Base-by-base conservation (phyloP, 2,888 invertebrate genomes). In the Heliconius hortense region DNA sequence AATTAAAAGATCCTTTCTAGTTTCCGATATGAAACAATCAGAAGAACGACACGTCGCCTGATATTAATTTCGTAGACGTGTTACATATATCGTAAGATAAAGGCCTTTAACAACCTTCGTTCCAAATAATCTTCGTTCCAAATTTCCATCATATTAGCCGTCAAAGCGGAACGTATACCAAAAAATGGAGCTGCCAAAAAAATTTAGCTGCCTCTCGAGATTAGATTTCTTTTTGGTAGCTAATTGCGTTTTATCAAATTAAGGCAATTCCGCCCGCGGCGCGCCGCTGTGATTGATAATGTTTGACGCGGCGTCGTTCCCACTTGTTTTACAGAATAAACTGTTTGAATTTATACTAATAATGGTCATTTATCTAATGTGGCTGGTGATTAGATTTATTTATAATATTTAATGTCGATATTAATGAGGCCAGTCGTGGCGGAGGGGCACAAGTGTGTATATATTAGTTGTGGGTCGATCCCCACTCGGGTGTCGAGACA, bases 201-300 rank as follows among this genome's bases (percentile, higher is more conserved):
- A 89, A 83, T 82, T 82, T 85, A 85, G 86, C 89, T 88, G 90
- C 88, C 88, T 89, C 87, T 85, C 84, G 82, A 91, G 90, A 93
- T 94, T 92, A 93, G 92, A 92, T 92, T 93, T 90, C 90, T 90
- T 91, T 91, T 91, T 92, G 92, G 94, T 93, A 94, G 93, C 93
- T 93, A 94, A 94, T 93, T 94, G 93, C 90, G 87, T 93, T 93
- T 93, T 94, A 94, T 94, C 94, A 94, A 93, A 94, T 94, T 92
- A 93, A 92, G 90, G 90, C 89, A 88, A 88, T 87, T 88, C 89
- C 83, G 88, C 85, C 88, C 83, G 88, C 87, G 86, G 88, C 86
- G 84, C 87, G 81, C 82, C 82, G 82, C 81, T 82, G 85, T 94
- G 93, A 94, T 94, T 93, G 92, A 94, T 94, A 89, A 89, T 93